These are phyloP conservation scores for Clupea harengus DNA, from an alignment of 2,113 vertebrate genomes.

Conservation along the genomic window DNA sequence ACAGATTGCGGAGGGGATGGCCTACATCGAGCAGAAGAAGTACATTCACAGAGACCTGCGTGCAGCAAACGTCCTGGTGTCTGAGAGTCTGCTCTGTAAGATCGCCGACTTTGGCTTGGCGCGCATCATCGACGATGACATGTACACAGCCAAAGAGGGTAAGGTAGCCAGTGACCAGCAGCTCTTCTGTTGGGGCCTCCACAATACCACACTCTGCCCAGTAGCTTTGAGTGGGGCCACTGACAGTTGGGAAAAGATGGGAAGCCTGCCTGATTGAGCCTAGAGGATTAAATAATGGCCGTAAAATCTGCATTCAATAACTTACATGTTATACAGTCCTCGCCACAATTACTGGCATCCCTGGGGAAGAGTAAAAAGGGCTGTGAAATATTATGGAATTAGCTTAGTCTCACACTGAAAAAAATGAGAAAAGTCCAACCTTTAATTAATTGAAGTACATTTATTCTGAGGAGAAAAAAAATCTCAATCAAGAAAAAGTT, in stretches of 20 bases:
- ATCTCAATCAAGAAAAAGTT: too few relatives aligned
- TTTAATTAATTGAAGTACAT: too few relatives aligned
- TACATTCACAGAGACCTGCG: constrained; percentile 94
- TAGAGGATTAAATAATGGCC: too few relatives aligned
- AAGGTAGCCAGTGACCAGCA: background rate
- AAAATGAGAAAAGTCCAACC: too few relatives aligned
- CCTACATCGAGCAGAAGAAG: constrained; percentile 91
- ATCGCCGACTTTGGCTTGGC: constrained; percentile 96
- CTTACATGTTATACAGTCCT: too few relatives aligned
- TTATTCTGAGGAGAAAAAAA: too few relatives aligned
- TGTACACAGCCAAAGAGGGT: constrained; percentile 94
- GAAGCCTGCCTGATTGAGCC: too few relatives aligned
- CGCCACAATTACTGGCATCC: too few relatives aligned
- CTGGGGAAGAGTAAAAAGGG: too few relatives aligned
- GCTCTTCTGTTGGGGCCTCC: background rate
- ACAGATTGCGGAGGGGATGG: constrained; percentile 97
- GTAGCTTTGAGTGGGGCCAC: background rate
- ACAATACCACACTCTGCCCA: background rate
- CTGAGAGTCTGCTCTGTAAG: constrained; percentile 89
- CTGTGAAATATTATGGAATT: too few relatives aligned
- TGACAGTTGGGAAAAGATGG: too few relatives aligned
- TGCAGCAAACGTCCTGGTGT: constrained; percentile 91
- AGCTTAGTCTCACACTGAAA: too few relatives aligned
- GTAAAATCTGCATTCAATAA: background rate
- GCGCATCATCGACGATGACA: constrained; percentile 87